Conservation (phyloP, 2,888 invertebrate genomes). For the Unio pictorum region DNA sequence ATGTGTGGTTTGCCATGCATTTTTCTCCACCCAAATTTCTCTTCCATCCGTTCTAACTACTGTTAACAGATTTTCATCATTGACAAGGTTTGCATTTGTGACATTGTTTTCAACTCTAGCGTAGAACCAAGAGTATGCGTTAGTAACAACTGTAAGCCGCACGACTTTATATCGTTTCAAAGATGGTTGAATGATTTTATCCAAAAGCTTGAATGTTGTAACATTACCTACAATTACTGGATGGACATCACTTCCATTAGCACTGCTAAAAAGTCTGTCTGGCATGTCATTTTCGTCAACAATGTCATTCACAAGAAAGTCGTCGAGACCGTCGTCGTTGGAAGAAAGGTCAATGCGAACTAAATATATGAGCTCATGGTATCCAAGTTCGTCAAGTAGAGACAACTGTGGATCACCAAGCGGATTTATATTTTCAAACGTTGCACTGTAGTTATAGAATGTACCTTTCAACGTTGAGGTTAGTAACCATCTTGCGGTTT, state of each 20-base stretch:
- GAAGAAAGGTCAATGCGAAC: conserved; percentile 26
- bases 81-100: neutral
- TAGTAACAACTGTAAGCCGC: conserved; percentile 4
- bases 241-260: conserved; percentile 19
- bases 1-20: conserved; percentile 32
- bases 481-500: conserved; percentile 43
- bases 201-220: neutral
- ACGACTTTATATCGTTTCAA: conserved; percentile 13
- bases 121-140: conserved; percentile 17
- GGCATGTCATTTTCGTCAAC: conserved; percentile 33
- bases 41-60: conserved; percentile 13
- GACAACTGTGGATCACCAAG: conserved; percentile 52
- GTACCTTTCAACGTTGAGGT: conserved; percentile 44
- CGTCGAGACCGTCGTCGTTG: conserved; percentile 31
- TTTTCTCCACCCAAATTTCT: conserved; percentile 18
- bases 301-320: conserved; percentile 44
- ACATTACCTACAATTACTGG: conserved; percentile 10
- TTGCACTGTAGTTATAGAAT: conserved; percentile 51
- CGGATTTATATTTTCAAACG: conserved; percentile 52
- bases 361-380: conserved; percentile 42
- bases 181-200: neutral
- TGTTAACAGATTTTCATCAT: conserved; percentile 5
- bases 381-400: conserved; percentile 33
- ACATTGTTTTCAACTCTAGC: conserved; percentile 22
- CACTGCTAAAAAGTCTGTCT: conserved; percentile 34